Evolutionary conservation across 1,140 invertebrate species (phyloP), one percentile per base, ranked within the genome.

Genomic region (Lordiphosa collinella): DNA sequence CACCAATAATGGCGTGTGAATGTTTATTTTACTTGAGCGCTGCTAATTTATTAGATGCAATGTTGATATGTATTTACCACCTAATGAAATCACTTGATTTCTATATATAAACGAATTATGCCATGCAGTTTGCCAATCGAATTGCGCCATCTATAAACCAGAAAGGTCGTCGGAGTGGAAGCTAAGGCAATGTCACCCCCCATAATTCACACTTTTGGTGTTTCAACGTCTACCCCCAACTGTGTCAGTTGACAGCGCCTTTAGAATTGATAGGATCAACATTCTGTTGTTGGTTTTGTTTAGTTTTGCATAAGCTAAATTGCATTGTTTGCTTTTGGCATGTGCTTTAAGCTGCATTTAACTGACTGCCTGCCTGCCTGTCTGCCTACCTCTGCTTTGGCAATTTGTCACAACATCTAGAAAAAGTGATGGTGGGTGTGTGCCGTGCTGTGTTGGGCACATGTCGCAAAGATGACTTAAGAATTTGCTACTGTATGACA

Each of bases 231-330:
- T 46, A 18, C 60, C 75, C 64, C 75, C 75, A 48, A 66, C 70
- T 71, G 76, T 63, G 74, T 55, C 61, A 80, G 66, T 78, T 84
- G 78, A 84, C 78, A 78, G 64, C 56, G 53, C 55, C 67, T 67
- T 52, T 76, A 74, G 57, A 84, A 84, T 84, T 84, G 79, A 84
- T 84, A 84, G 61, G 68, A 84, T 84, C 78, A 84, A 84, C 78
- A 82, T 68, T 63, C 57, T 51, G 38, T 25, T 56, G 40, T 50
- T 57, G 40, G 18, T 64, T 14, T 50, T 67, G 41, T 71, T 71
- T 58, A 9, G 14, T 43, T 70, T 73, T 66, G 60, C 70, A 69
- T 70, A 58, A 58, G 40, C 57, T 52, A 62, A 80, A 63, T 55
- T 80, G 76, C 75, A 80, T 80, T 80, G 75, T 80, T 82, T 80